A percentile compares a stretch with the other conserved stretches of the same genome.
These are phyloP conservation scores for Halocynthia aurantium DNA, from an alignment of 23 tunicate species.

Conservation along the genomic window DNA sequence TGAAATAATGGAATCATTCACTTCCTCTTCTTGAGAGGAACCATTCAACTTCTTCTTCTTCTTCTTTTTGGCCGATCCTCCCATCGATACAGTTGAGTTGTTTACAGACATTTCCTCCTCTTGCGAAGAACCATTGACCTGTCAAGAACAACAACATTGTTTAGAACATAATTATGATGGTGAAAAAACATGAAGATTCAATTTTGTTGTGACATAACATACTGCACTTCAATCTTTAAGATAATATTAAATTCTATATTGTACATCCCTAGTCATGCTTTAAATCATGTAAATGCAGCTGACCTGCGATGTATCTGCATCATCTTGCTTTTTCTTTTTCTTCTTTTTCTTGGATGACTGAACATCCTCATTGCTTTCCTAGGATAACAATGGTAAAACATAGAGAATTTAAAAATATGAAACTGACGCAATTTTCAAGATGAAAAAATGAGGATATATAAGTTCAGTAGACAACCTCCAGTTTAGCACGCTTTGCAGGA, in stretches of 20 bases:
- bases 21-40: neutral
- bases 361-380: neutral
- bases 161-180: neutral
- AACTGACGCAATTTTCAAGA: neutral
- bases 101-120: conserved; percentile 7
- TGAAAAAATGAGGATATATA: neutral
- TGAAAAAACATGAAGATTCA: neutral
- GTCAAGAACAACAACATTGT: conserved; percentile 4
- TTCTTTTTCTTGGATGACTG: conserved; percentile 36
- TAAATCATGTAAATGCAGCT: too few species aligned
- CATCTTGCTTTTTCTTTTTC: conserved; percentile 55
- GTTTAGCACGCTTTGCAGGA: conserved; percentile 9
- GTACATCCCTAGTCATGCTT: too few species aligned
- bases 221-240: too few species aligned
- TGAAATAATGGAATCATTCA: too few species aligned
- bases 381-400: neutral
- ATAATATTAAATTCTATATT: too few species aligned
- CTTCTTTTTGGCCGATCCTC: conserved; percentile 14
- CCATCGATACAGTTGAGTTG: neutral
- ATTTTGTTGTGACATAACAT: neutral
- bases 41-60: conserved; percentile 29
- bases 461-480: neutral
- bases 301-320: neutral
- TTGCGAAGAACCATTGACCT: conserved; percentile 14
- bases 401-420: neutral